Evolutionary conservation across 1,140 invertebrate species (phyloP), one percentile per base, ranked within the genome.

Genomic region (Philaenus spumarius): DNA sequence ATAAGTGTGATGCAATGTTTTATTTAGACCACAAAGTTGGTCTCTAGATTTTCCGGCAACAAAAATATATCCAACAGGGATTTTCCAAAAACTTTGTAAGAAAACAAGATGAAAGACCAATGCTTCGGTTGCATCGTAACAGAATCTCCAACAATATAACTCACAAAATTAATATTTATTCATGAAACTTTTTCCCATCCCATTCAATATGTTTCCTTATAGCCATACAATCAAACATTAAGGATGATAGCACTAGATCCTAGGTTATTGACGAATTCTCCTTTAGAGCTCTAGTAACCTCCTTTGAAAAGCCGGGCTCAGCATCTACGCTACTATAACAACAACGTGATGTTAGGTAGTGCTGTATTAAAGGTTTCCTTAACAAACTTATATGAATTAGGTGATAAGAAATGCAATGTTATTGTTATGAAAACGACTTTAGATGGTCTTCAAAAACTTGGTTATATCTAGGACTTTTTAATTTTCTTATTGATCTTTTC

Each of bases 61-160:
- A 63, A 69, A 67, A 48, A 70, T 69, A 66, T 72, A 72, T 17
- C 62, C 70, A 34, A 72, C 26, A 30, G 71, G 69, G 48, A 72
- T 59, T 56, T 71, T 72, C 63, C 69, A 72, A n/a, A 40, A 20
- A 9, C 51, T 58, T 53, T 72, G 70, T 7, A 72, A 34, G 23
- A 53, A 50, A 34, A 67, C 62, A n/a, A 69, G 51, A 62, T 71
- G 63, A n/a, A 70, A 70, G 19, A 71, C 67, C 39, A 72, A 57
- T 15, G 66, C 68, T 62, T 67, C 60, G 55, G 64, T 68, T 22
- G 70, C 59, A 64, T 22, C 26, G 62, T 58, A 20, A 57, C 19
- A 63, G 68, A 65, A 59, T 62, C 64, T 24, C 61, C 46, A n/a
- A 7, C 19, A 53, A 20, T 35, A 9, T 9, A 9, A 45, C 9